Conservation (phyloP, 2,113 vertebrate species). For the Petrocephalus zakoni region DNA sequence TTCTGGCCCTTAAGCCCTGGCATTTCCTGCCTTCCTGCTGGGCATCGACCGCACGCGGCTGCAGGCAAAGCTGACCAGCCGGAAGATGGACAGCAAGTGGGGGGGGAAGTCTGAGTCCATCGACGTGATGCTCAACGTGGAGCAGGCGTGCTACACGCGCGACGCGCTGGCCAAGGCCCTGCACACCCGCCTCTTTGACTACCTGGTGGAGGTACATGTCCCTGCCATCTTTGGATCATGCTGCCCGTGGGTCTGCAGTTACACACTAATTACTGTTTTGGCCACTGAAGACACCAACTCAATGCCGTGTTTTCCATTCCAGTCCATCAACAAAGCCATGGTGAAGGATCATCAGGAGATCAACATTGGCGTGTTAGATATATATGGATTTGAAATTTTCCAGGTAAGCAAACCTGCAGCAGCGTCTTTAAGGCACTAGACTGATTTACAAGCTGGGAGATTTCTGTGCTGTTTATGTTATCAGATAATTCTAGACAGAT, state of each 20-base stretch:
- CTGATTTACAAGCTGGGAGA: background rate
- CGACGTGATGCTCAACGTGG: conserved; percentile 89
- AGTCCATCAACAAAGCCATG: conserved; percentile 97
- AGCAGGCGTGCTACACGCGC: conserved; percentile 91
- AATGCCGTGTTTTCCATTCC: conserved; percentile 21
- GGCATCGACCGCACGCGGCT: conserved; percentile 86
- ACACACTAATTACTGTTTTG: background rate
- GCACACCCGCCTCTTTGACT: conserved; percentile 89
- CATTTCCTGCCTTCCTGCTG: conserved; percentile 89
- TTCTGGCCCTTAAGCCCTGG: conserved; percentile 68
- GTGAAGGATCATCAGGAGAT: conserved; percentile 89
- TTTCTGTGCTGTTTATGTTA: background rate
- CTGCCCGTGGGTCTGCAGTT: background rate
- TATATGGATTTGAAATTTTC: conserved; percentile 99
- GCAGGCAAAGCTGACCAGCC: conserved; percentile 91
- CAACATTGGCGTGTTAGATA: conserved; percentile 90
- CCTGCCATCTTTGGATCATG: background rate
- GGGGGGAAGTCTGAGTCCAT: conserved; percentile 87
- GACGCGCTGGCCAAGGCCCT: conserved; percentile 92
- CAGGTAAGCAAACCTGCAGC: conserved; percentile 62
- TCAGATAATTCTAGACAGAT: background rate
- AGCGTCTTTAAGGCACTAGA: background rate
- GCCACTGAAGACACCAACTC: background rate
- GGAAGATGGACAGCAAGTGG: conserved; percentile 98
- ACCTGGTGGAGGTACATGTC: conserved; percentile 78